Evolutionary conservation across 2,888 invertebrate species (phyloP).

Genomic region (Apamea epomidion): DNA sequence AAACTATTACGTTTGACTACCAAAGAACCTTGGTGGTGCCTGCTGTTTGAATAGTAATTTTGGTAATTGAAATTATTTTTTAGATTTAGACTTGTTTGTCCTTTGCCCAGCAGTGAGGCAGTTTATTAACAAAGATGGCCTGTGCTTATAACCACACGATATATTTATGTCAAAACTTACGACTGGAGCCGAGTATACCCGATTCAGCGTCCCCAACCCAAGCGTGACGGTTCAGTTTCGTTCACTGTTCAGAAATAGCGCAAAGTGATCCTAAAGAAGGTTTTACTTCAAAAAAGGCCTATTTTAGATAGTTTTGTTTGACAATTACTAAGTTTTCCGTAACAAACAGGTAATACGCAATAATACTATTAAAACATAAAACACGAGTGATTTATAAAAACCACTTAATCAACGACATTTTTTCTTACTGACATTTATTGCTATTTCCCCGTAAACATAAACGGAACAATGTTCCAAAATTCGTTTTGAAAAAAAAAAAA

Average conservation of each 20-base stretch:
- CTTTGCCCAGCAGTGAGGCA: background rate
- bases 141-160: background rate
- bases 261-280: background rate
- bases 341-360: background rate
- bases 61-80: background rate
- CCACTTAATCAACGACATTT: slow-evolving; percentile 16
- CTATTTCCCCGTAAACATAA: slow-evolving; percentile 26
- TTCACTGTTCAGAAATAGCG: background rate
- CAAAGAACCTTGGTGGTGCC: background rate
- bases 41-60: background rate
- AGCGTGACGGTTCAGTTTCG: background rate
- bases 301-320: background rate
- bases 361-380: background rate
- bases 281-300: background rate
- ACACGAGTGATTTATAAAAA: slow-evolving; percentile 24
- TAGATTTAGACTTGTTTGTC: background rate
- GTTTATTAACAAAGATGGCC: no score
- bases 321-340: background rate
- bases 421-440: slow-evolving; percentile 38
- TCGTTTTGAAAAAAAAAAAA: slow-evolving; percentile 4
- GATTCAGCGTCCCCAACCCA: background rate
- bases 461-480: background rate
- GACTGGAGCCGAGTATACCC: background rate
- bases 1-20: background rate
- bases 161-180: background rate